phyloP scores from a whole-genome alignment of 1,140 invertebrate genomes.

The Bicyclus anynana region DNA sequence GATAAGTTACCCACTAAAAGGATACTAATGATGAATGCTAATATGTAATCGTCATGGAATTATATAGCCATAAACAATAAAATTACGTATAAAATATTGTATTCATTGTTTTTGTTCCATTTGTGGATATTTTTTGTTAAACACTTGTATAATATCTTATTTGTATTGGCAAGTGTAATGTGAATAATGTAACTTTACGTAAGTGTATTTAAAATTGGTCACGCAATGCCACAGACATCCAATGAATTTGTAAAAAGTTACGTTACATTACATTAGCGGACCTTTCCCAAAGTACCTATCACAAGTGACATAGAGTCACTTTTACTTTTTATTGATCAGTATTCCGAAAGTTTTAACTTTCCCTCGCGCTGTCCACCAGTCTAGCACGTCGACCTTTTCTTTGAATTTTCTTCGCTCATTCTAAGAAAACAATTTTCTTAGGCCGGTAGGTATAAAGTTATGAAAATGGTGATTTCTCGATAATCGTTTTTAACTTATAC shows the following conservation, averaged over 20 bases:
- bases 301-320: constrained; percentile 36
- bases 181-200: constrained; percentile 21
- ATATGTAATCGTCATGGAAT: too few relatives aligned
- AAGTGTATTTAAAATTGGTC: constrained; percentile 37
- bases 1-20: too few relatives aligned
- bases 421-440: not conserved
- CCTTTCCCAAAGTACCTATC: constrained; percentile 35
- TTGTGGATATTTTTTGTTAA: too few relatives aligned
- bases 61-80: too few relatives aligned
- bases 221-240: constrained; percentile 24
- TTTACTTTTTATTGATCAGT: constrained; percentile 70
- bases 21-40: too few relatives aligned
- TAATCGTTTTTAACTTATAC: too few relatives aligned
- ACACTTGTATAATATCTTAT: too few relatives aligned
- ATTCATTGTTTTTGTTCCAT: too few relatives aligned
- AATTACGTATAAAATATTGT: too few relatives aligned
- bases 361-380: constrained; percentile 35
- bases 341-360: constrained; percentile 68
- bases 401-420: constrained; percentile 12
- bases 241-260: constrained; percentile 41
- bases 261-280: constrained; percentile 36
- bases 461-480: not conserved
- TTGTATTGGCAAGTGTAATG: not conserved
- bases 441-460: too few relatives aligned
- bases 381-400: constrained; percentile 24